These are phyloP conservation scores for Prionace glauca DNA, from an alignment of 2,797 vertebrate species.

Conservation along the genomic window DNA sequence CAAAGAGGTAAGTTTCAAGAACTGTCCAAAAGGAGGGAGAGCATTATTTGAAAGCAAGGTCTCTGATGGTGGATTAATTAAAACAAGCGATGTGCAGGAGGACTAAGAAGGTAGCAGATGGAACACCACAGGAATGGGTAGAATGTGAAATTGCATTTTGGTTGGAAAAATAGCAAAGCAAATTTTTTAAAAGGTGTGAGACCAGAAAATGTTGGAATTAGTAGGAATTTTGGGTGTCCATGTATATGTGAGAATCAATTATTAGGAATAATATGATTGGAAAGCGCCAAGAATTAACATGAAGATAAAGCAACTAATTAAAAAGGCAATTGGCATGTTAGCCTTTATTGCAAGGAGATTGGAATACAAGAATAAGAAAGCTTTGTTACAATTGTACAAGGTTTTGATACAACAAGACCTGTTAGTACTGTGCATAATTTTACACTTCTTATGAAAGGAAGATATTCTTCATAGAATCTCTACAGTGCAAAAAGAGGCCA, in stretches of 20 bases:
- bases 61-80: neutral
- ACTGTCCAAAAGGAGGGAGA: neutral
- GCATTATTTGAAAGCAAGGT: neutral
- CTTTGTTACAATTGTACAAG: neutral
- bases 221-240: neutral
- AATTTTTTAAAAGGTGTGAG: neutral
- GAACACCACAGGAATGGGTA: neutral
- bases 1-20: neutral
- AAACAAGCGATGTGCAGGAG: too few relatives aligned
- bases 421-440: neutral
- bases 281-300: neutral
- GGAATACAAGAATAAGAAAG: neutral
- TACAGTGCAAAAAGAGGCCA: too few relatives aligned
- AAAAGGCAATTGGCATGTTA: neutral
- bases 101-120: neutral
- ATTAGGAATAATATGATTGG: neutral
- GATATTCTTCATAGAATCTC: neutral
- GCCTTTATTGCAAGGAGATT: neutral
- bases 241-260: neutral
- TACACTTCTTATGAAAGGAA: neutral
- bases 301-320: neutral
- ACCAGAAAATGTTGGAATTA: neutral
- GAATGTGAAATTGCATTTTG: neutral
- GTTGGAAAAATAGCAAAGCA: neutral
- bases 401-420: neutral